Base-by-base conservation (phyloP, 1,140 invertebrate species). In the Plodia interpunctella region DNA sequence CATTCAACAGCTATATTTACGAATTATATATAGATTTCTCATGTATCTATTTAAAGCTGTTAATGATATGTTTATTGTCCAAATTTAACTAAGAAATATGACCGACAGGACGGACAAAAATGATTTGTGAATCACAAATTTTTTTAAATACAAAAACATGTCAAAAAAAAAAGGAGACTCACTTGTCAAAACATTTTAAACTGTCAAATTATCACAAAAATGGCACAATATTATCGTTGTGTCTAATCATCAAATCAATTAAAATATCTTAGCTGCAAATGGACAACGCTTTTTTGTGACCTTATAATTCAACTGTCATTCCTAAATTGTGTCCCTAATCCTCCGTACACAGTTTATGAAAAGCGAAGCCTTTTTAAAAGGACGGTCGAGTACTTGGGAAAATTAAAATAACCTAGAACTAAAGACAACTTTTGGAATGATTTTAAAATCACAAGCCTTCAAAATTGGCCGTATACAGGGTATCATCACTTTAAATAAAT, bases 391-490 rank as follows among this genome's bases (percentile, higher is more conserved):
- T 44, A 15, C 32, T 9, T 35, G 13, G 1, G 1, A 11, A 35
- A 35, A 9, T 35, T 35, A 44, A 15, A 44, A 53, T 57, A 57
- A 60, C 63, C 60, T 68, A 68, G 13, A 49, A 57, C 35, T 55
- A 64, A 62, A 21, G 57, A 72, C 38, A 72, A 64, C 63, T 69
- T 76, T 81, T 85, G 82, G 82, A 85, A 83, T 85, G 80, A 73
- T 77, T 74, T 70, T 49, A 70, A 53, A 60, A 76, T 87, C 83
- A 87, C 83, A 87, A 84, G 80, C 80, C 80, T 86, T 83, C 44
- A 50, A 21, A 38, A 65, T 74, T 72, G 55, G 58, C 53, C 51
- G 38, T 55, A 13, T 66, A 49, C 44, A 57, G 55, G 32, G 52
- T 44, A 38, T 52, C n/a, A n/a, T 10, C 21, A 25, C 21, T 25